These are phyloP conservation scores for Gallinago jamesoni DNA, from an alignment of 2,113 vertebrate species.

Conservation along the genomic window DNA sequence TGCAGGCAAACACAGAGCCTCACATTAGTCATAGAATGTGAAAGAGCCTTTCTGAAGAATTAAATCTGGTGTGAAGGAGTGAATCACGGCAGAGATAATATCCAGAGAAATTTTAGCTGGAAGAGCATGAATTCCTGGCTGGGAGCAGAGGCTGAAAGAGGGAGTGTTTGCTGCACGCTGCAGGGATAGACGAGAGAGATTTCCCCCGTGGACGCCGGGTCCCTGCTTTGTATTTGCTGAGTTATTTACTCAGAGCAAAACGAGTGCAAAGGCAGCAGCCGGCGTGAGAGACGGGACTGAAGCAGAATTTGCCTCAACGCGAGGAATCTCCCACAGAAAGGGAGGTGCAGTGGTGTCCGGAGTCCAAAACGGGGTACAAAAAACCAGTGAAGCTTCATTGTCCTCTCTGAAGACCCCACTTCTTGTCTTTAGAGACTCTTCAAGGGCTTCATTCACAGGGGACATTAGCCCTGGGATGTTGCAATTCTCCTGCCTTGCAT, in stretches of 20 bases:
- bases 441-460: background rate
- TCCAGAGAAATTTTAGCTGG: background rate
- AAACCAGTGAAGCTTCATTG: fast-evolving
- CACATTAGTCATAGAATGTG: background rate
- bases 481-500: background rate
- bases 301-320: background rate
- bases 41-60: background rate
- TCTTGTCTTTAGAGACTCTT: background rate
- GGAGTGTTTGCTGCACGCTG: fast-evolving
- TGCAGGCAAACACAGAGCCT: background rate
- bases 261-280: background rate
- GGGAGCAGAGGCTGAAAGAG: background rate
- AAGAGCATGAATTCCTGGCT: background rate
- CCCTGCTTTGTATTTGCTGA: background rate
- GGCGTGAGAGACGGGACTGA: fast-evolving
- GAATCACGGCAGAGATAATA: background rate
- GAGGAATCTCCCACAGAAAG: background rate
- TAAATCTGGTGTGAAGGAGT: background rate
- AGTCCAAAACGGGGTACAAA: background rate
- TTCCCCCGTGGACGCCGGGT: background rate
- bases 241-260: background rate
- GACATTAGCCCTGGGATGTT: background rate
- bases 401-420: background rate
- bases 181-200: background rate
- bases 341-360: background rate